Evolutionary conservation across 2,113 vertebrate genomes (phyloP).

Genomic region (Oncorhynchus mykiss): DNA sequence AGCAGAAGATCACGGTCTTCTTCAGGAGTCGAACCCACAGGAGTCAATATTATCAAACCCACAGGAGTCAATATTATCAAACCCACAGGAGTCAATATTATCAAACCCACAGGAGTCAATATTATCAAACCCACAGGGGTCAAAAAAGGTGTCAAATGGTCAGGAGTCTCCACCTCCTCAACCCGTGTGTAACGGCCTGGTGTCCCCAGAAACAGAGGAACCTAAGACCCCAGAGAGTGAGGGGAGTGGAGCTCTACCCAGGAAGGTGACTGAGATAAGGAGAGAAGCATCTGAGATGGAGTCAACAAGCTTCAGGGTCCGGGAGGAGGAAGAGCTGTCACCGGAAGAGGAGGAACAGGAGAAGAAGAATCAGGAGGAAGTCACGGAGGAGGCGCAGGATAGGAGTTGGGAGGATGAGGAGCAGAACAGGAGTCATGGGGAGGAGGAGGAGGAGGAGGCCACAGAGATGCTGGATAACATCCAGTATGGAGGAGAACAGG

Average conservation of each 20-base stretch:
- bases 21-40: neutral
- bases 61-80: neutral
- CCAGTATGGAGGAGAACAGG: slow-evolving; percentile 38
- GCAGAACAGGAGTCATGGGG: slow-evolving; percentile 37
- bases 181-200: slow-evolving; percentile 65
- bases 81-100: too few species aligned
- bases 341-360: slow-evolving; percentile 37
- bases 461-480: too few species aligned
- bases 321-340: slow-evolving; percentile 59
- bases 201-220: slow-evolving; percentile 33
- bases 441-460: slow-evolving; percentile 22
- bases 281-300: slow-evolving; percentile 12
- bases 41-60: neutral
- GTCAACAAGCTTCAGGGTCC: slow-evolving; percentile 30
- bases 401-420: slow-evolving; percentile 20
- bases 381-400: slow-evolving; percentile 15
- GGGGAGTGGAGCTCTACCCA: slow-evolving; percentile 34
- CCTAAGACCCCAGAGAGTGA: slow-evolving; percentile 31
- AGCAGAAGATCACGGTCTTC: slow-evolving; percentile 28
- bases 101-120: too few species aligned
- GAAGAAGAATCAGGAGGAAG: slow-evolving; percentile 11
- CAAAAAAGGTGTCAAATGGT: slow-evolving; percentile 60
- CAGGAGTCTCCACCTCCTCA: slow-evolving; percentile 15
- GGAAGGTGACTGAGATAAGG: slow-evolving; percentile 3
- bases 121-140: too few species aligned